phyloP scores from a whole-genome alignment of 2,888 invertebrate species.

The Myopa tessellatipennis region DNA sequence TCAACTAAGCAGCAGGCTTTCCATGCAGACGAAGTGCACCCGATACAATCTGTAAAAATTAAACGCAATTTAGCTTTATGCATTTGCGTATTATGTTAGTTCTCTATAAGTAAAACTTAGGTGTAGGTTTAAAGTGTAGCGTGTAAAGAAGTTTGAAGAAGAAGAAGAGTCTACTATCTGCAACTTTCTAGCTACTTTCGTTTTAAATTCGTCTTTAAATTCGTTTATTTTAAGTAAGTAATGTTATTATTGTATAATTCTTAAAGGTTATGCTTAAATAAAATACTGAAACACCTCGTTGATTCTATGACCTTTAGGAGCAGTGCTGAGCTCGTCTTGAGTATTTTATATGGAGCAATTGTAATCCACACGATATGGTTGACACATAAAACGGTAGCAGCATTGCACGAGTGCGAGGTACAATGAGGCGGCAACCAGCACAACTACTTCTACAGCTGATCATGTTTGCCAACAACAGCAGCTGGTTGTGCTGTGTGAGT shows the following conservation, averaged over 20 bases:
- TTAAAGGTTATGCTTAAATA: too few species aligned
- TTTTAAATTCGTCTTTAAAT: too few species aligned
- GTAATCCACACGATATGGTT: background rate
- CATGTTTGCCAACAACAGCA: background rate
- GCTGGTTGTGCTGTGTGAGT: background rate
- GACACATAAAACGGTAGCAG: background rate
- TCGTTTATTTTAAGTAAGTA: too few species aligned
- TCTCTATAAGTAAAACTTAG: too few species aligned
- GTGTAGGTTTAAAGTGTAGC: too few species aligned
- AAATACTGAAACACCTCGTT: too few species aligned
- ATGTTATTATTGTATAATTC: too few species aligned
- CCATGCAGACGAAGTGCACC: background rate
- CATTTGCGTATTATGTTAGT: background rate
- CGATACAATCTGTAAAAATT: background rate
- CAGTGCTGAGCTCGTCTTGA: background rate
- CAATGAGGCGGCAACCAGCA: background rate
- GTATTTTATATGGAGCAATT: background rate
- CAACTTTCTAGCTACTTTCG: too few species aligned
- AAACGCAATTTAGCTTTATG: background rate
- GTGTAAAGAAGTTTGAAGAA: too few species aligned
- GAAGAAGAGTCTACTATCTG: too few species aligned
- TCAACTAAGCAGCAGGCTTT: slow-evolving; percentile 1
- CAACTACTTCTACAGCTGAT: background rate
- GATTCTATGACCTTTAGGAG: too few species aligned
- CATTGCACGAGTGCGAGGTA: background rate